Conservation (phyloP, 2,888 invertebrate species). For the Eristalis arbustorum region DNA sequence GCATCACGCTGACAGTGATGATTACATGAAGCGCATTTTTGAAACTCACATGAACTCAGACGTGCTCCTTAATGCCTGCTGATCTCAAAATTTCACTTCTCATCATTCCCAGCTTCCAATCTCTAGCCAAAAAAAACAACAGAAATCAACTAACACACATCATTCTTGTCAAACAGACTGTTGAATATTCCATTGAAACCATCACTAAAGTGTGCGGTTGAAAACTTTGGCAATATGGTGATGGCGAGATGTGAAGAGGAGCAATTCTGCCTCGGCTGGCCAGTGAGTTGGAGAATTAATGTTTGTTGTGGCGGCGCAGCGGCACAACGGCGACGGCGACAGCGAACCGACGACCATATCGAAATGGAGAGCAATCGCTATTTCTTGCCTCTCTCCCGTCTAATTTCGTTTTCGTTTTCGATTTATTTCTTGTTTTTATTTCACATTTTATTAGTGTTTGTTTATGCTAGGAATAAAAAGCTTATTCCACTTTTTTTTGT, state of each 20-base stretch:
- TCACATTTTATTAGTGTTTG: not conserved
- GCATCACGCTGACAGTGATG: too few species aligned
- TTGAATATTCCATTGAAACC: constrained; percentile 12
- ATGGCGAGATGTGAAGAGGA: not conserved
- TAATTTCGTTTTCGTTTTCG: not conserved
- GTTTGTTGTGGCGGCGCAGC: not conserved
- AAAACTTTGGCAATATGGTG: constrained; percentile 31
- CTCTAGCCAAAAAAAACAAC: too few species aligned
- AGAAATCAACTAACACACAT: not conserved
- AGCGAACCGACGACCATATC: not conserved
- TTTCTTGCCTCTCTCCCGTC: not conserved
- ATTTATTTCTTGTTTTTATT: not conserved
- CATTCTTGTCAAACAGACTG: constrained; percentile 17
- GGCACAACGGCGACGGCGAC: not conserved
- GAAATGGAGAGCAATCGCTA: not conserved
- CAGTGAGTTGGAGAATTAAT: not conserved
- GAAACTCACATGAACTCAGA: too few species aligned
- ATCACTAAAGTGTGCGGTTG: constrained; percentile 30
- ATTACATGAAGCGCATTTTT: too few species aligned
- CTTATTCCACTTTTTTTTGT: not conserved
- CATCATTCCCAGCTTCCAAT: not conserved
- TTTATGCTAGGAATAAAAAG: not conserved
- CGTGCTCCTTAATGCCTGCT: too few species aligned
- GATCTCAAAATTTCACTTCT: too few species aligned
- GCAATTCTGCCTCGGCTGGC: not conserved